phyloP scores from a whole-genome alignment of 2,797 vertebrate genomes.

The Danio albolineatus region DNA sequence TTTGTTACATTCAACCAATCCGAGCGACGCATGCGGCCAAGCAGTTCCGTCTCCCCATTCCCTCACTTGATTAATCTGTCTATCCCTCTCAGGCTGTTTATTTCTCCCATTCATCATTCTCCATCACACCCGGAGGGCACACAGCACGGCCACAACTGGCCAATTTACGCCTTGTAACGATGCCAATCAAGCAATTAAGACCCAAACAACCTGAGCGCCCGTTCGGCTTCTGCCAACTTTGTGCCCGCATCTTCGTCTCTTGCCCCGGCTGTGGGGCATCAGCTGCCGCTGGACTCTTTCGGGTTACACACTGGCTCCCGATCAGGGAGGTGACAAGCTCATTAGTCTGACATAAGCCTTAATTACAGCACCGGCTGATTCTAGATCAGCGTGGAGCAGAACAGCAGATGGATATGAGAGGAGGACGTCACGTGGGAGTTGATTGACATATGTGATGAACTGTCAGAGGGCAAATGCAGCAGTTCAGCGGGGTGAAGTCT shows the following conservation, averaged over 20 bases:
- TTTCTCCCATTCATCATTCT: constrained; percentile 57
- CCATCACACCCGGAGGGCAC: constrained; percentile 43
- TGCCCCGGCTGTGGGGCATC: constrained; percentile 33
- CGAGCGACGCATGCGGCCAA: too few species aligned
- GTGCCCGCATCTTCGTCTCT: constrained; percentile 8
- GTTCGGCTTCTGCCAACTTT: constrained; percentile 50
- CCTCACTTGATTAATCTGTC: constrained; percentile 21
- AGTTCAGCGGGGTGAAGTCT: constrained; percentile 17
- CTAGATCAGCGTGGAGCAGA: constrained; percentile 29
- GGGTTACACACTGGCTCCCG: constrained; percentile 51
- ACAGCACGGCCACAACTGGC: constrained; percentile 60
- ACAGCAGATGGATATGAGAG: constrained; percentile 20
- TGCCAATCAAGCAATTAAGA: constrained; percentile 78
- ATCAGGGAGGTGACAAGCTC: constrained; percentile 51
- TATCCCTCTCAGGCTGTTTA: constrained; percentile 43
- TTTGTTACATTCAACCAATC: background rate
- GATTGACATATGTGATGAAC: constrained; percentile 37
- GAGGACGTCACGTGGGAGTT: constrained; percentile 26
- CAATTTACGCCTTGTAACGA: constrained; percentile 72
- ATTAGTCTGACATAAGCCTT: constrained; percentile 49
- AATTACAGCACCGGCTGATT: constrained; percentile 44
- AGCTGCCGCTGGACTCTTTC: constrained; percentile 46
- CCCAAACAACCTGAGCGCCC: constrained; percentile 65
- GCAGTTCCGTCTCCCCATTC: background rate
- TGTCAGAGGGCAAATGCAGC: constrained; percentile 25